These are phyloP conservation scores for Omphaloscelis lunosa DNA, from an alignment of 2,888 invertebrate genomes.

Conservation along the genomic window DNA sequence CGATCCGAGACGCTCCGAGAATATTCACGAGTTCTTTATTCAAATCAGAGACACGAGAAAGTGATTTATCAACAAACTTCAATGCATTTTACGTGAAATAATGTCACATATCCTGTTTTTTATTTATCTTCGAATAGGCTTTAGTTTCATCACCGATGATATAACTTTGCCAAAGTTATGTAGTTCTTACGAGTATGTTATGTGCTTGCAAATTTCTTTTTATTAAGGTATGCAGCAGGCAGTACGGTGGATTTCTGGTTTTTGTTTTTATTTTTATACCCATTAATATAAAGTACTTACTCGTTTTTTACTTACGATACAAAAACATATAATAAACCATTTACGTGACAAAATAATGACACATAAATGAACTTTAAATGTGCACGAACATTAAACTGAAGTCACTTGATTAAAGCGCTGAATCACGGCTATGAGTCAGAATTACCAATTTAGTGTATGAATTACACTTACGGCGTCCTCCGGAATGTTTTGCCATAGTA, in stretches of 20 bases:
- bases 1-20: constrained; percentile 72
- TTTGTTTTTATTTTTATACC: constrained; percentile 8
- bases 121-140: constrained; percentile 65
- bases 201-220: constrained; percentile 58
- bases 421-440: constrained; percentile 50
- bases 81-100: constrained; percentile 64
- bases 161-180: constrained; percentile 60
- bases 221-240: constrained; percentile 40
- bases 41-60: constrained; percentile 81
- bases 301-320: neutral
- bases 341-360: constrained; percentile 10
- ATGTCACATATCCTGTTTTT: constrained; percentile 68
- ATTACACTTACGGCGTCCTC: constrained; percentile 41
- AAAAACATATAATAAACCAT: neutral
- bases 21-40: constrained; percentile 80
- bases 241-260: constrained; percentile 36
- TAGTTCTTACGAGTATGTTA: constrained; percentile 36
- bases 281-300: neutral
- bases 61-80: constrained; percentile 73
- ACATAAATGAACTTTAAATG: constrained; percentile 17
- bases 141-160: constrained; percentile 65
- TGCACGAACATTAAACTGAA: neutral
- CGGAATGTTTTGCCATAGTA: constrained; percentile 52
- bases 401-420: constrained; percentile 27
- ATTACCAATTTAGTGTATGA: constrained; percentile 42